A percentile compares a stretch with the other conserved stretches of the same genome.
These are phyloP conservation scores for Tolmerus cingulatus DNA, from an alignment of 2,888 invertebrate species.

Conservation along the genomic window DNA sequence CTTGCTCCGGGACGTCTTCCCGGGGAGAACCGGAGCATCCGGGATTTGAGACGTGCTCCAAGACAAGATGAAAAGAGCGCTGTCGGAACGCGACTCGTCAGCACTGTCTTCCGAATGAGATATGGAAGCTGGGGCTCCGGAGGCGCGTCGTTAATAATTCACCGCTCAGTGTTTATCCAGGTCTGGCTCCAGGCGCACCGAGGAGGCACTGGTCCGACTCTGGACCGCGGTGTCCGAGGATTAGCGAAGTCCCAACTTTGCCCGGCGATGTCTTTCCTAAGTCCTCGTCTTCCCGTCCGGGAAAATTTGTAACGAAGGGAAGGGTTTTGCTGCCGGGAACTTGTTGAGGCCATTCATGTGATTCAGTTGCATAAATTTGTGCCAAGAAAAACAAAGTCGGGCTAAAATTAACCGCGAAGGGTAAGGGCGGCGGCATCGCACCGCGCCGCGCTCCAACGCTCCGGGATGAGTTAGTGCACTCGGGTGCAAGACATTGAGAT, in stretches of 20 bases:
- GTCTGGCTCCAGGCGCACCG: background rate
- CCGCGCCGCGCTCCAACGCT: background rate
- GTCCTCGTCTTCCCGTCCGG: background rate
- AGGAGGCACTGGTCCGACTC: background rate
- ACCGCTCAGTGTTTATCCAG: constrained; percentile 21
- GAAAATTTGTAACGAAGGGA: background rate
- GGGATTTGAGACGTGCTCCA: background rate
- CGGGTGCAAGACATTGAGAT: constrained; percentile 6
- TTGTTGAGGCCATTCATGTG: constrained; percentile 11
- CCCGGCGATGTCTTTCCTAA: background rate
- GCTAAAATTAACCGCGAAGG: constrained; percentile 34
- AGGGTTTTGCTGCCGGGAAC: background rate
- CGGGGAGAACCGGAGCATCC: background rate
- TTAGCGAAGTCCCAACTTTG: background rate
- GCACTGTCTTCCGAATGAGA: constrained; percentile 31
- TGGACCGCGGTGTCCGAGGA: background rate
- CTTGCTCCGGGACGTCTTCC: background rate
- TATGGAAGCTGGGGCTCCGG: background rate
- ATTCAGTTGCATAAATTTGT: constrained; percentile 35
- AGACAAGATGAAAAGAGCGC: constrained; percentile 10
- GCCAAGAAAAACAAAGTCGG: constrained; percentile 25
- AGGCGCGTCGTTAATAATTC: constrained; percentile 30
- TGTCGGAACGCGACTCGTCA: constrained; percentile 1
- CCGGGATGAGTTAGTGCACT: background rate
- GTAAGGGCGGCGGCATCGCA: background rate